Evolutionary conservation across 2,797 vertebrate genomes (phyloP), one percentile per base, ranked within the genome.

Genomic region (Spinus pinus): DNA sequence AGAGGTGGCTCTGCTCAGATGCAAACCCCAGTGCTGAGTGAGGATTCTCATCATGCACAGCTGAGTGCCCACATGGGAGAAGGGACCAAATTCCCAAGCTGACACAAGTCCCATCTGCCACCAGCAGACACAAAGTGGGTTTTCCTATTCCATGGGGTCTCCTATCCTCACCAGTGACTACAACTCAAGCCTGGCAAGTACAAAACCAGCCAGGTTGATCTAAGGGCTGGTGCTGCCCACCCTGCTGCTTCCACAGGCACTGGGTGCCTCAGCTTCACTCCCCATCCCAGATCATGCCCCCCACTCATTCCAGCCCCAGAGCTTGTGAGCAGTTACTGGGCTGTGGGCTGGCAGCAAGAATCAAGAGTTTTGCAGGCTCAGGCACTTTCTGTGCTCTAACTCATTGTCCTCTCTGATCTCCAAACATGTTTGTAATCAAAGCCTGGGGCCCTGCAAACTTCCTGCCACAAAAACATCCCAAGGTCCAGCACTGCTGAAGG

Each of bases 271-370:
- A 1, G 37, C 13, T 42, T 46, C 54, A n/a, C 42, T 18, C 4
- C 9, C 44, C 54, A 46, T 3, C 54, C 11, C 5, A 33, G 14
- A 12, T 20, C 80, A 24, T 10, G 1, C 22, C 54, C 15, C 14
- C 39, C 42, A 23, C n/a, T 41, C 19, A 31, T 24, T 41, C 64
- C 0, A 0, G 6, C 21, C 2, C 0, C 82, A 73, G 28, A 23
- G 30, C 16, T 0, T 7, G 69, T 31, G 37, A 22, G 20, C 79
- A 24, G 24, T 15, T 47, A 12, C 0, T 5, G 30, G 42, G 20
- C 0, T 22, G 23, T 4, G 23, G 41, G 20, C 0, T 22, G 28
- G 17, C 47, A 65, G 60, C 21, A 60, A 56, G 41, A 66, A 81
- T 4, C 24, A 57, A 42, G 46, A 44, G 16, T 11, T 74, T 30